Evolutionary conservation across 2,113 vertebrate genomes (phyloP).

Genomic region (Passer domesticus): DNA sequence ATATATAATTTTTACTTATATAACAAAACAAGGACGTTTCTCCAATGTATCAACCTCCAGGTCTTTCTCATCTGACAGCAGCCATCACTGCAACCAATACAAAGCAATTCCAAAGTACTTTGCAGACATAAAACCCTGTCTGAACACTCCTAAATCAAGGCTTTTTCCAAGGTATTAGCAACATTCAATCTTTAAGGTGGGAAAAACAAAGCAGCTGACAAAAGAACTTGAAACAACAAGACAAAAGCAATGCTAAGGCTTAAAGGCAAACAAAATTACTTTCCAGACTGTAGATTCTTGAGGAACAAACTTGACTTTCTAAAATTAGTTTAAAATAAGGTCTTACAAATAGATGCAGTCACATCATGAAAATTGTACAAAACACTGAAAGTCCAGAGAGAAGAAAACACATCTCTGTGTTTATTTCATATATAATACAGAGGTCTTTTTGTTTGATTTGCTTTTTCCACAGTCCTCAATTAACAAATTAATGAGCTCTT

Average conservation of each 20-base stretch:
- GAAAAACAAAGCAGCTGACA: not conserved
- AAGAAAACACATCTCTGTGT: not conserved
- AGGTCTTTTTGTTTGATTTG: accelerated
- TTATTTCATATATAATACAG: not conserved
- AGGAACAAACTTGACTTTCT: not conserved
- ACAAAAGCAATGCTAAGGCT: not conserved
- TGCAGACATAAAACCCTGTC: not conserved
- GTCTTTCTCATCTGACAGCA: not conserved
- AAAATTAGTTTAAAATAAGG: not conserved
- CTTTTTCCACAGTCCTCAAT: not conserved
- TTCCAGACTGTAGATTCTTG: not conserved
- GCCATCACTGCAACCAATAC: not conserved
- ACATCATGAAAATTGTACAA: not conserved
- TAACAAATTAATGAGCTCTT: not conserved
- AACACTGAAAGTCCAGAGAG: not conserved
- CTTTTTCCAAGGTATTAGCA: not conserved
- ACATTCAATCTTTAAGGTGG: not conserved
- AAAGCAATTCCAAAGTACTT: not conserved
- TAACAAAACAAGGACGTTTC: not conserved
- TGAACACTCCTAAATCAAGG: not conserved
- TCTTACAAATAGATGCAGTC: not conserved
- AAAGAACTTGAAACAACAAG: not conserved
- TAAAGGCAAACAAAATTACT: not conserved
- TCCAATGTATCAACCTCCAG: not conserved
- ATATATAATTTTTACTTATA: not conserved